Evolutionary conservation across 2,888 invertebrate genomes (phyloP).

Genomic region (Ornithoptera alexandrae): DNA sequence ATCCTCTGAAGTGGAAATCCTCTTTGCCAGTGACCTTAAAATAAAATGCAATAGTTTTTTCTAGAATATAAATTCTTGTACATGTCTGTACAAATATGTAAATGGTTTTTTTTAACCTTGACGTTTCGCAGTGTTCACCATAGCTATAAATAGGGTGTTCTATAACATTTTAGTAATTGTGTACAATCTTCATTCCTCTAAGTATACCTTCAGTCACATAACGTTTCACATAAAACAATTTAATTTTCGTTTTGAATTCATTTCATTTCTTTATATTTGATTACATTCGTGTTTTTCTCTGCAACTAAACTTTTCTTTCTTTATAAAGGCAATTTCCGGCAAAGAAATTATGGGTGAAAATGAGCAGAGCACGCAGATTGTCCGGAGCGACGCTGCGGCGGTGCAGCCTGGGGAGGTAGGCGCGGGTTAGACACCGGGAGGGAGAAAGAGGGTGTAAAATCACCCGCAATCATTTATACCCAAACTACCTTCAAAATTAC

Average conservation of each 20-base stretch:
- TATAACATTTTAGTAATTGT: background rate
- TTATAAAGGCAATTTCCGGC: conserved; percentile 79
- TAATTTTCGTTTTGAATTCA: conserved; percentile 1
- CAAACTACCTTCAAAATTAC: conserved; percentile 78
- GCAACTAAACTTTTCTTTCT: conserved; percentile 67
- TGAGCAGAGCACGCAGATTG: conserved; percentile 80
- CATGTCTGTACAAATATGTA: no score
- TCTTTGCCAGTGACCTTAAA: background rate
- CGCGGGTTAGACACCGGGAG: conserved; percentile 59
- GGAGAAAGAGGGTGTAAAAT: conserved; percentile 74
- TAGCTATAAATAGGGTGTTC: no score
- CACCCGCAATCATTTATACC: conserved; percentile 80
- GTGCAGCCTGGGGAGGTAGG: conserved; percentile 66
- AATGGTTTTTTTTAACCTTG: no score
- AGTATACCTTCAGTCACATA: background rate
- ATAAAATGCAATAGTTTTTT: no score
- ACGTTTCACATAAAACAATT: background rate
- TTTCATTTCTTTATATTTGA: conserved; percentile 42
- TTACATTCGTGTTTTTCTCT: conserved; percentile 49
- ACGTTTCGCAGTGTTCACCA: no score
- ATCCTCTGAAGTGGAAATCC: background rate
- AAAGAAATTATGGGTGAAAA: conserved; percentile 78
- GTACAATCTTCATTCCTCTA: background rate
- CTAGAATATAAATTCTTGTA: no score
- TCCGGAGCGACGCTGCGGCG: conserved; percentile 76